Evolutionary conservation across 2,888 invertebrate genomes (phyloP), one percentile per base, ranked within the genome.

Genomic region (Tenthredo livida): DNA sequence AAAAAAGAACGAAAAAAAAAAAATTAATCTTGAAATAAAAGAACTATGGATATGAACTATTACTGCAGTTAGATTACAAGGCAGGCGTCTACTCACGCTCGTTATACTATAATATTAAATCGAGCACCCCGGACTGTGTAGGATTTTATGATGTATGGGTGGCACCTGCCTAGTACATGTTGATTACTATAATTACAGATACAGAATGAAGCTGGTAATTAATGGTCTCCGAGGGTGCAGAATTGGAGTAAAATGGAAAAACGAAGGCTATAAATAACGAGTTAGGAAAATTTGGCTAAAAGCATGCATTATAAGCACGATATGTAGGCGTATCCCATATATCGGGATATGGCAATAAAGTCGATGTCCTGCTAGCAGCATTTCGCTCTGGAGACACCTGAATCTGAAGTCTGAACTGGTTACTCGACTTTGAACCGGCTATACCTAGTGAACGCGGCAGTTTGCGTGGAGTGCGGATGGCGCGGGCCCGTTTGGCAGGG

Each of bases 401-500:
- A 67, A 67, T 17, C 67, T 67, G 67, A 67, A 67, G 29, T 67
- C 67, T 33, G 33, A 73, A 73, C 73, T 73, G 73, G 43, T 21
- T 25, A 73, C 73, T 25, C 43, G 73, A 73, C 43, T 47, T n/a
- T 21, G 73, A 73, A 73, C 43, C 73, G 29, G 7, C 54, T 54
- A 50, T 25, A 50, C 50, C 77, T 29, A 83, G 47, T 67, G 47
- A 67, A 67, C 61, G 77, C 67, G 37, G 50, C 72, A 37, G 75
- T 50, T 61, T 40, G 87, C 88, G 88, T 89, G 87, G 90, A 89
- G 91, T 91, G 89, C 86, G 89, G 89, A 89, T 86, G 87, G 87
- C 88, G 89, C 84, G 89, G 87, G 88, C 88, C 88, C 90, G 91
- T 93, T 92, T 92, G 90, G 91, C 90, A 91, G 89, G 90, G 91